These are phyloP conservation scores for Bucco capensis DNA, from an alignment of 2,113 vertebrate genomes.

Conservation along the genomic window DNA sequence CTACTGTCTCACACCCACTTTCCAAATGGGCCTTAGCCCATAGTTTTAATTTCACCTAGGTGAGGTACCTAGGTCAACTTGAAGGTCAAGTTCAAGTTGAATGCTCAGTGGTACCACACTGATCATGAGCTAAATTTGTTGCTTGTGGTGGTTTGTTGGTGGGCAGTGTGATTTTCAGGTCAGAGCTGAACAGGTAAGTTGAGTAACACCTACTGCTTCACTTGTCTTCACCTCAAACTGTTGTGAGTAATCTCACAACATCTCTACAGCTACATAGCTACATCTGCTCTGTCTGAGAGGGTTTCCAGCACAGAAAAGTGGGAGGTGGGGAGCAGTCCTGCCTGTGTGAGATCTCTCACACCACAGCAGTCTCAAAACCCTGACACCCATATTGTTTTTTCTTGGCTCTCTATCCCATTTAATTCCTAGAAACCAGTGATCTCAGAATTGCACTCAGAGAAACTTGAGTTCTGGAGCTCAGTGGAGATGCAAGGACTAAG, in stretches of 20 bases:
- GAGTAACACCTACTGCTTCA: not conserved
- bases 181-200: not conserved
- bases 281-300: not conserved
- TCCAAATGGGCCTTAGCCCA: not conserved
- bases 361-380: not conserved
- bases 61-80: not conserved
- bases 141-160: not conserved
- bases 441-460: too few relatives aligned
- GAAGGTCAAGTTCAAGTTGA: too few relatives aligned
- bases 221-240: not conserved
- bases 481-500: not conserved
- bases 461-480: not conserved
- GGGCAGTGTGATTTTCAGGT: not conserved
- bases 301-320: not conserved
- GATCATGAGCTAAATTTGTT: not conserved
- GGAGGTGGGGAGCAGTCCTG: rapidly evolving
- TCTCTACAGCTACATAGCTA: too few relatives aligned
- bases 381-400: not conserved
- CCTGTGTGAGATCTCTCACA: not conserved
- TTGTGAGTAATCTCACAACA: too few relatives aligned
- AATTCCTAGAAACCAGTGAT: not conserved
- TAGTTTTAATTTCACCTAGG: not conserved
- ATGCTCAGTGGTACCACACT: too few relatives aligned
- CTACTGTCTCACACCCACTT: slow-evolving; percentile 32
- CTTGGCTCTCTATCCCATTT: not conserved